Conservation (phyloP, 2,113 vertebrate genomes). For the Heteronetta atricapilla region DNA sequence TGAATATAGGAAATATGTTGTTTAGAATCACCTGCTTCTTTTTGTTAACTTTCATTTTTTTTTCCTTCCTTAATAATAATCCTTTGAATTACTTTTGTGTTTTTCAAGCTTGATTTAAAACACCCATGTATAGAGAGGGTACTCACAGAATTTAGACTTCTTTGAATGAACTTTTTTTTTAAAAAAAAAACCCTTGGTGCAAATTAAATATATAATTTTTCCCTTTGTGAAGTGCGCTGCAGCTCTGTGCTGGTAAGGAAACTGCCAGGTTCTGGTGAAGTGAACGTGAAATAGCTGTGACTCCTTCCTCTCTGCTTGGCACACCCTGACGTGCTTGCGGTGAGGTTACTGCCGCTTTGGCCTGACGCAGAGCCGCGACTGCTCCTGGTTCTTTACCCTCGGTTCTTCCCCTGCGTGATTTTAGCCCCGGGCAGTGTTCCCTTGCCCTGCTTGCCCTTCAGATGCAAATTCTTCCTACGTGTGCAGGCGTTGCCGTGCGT, state of each 20-base stretch:
- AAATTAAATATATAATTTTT: background rate
- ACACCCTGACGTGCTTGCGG: background rate
- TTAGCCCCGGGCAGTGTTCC: background rate
- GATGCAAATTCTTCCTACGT: background rate
- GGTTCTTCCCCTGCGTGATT: background rate
- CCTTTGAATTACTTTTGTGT: background rate
- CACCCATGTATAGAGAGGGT: background rate
- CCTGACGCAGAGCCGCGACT: background rate
- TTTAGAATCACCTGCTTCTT: background rate
- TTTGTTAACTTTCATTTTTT: background rate
- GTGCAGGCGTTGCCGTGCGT: background rate
- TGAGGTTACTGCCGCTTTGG: background rate
- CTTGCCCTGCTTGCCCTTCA: background rate
- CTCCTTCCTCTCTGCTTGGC: background rate
- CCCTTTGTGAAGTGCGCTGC: background rate
- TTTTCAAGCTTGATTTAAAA: background rate
- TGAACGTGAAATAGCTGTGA: background rate
- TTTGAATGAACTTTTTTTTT: background rate
- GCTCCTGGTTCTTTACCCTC: background rate
- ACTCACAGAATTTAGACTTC: background rate
- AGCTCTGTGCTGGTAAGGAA: background rate
- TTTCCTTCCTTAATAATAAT: background rate
- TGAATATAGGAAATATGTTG: background rate
- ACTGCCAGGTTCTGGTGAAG: background rate
- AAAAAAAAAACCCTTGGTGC: rapidly evolving